Base-by-base conservation (phyloP, 2,797 vertebrate genomes). In the Synaphobranchus kaupii region DNA sequence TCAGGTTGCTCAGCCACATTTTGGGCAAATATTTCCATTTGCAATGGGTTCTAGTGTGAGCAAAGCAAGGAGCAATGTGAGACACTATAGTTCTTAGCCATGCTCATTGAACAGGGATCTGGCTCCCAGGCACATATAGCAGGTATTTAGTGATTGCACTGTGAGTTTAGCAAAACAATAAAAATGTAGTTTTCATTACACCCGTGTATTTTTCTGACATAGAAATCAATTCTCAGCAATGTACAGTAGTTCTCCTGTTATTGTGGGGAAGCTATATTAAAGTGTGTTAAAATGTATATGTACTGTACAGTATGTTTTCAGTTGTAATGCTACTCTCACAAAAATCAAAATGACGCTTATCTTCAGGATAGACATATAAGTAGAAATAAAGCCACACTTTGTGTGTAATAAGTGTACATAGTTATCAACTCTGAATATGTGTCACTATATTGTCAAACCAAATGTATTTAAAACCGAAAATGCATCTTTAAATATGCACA, bases 401-500 rank as follows among this genome's bases (percentile, higher is more conserved):
- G 31, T 25, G 34, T 44, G 20, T 44, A 78, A 39, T 78, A 20
- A 17, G 39, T 47, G 6, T 78, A 78, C 4, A 47, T 39, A 44
- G 28, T 47, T 78, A 20, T 73, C 31, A 20, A 73, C 68, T 2
- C 31, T 15, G 28, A 71, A 39, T 73, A 73, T 81, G 44, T 25
- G 47, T 47, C 47, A n/a, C 78, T 3, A 34, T 81, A 50, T 58
- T 84, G 54, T 66, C 13, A 31, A 83, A 83, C 28, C 80, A 54
- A 58, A 83, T 63, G 39, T 22, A 66, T 63, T 63, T 25, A 66
- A 66, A 78, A 17, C 10, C 17, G 12, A 28, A 76, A 86, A 76
- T 28, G 71, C 44, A 71, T 86, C 48, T 56, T 44, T n/a, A 52
- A 54, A 52, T 76, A 84, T 60, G 83, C 15, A 83, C 50, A 54